Conservation (phyloP, 2,888 invertebrate species). For the Melinopterus prodromus region DNA sequence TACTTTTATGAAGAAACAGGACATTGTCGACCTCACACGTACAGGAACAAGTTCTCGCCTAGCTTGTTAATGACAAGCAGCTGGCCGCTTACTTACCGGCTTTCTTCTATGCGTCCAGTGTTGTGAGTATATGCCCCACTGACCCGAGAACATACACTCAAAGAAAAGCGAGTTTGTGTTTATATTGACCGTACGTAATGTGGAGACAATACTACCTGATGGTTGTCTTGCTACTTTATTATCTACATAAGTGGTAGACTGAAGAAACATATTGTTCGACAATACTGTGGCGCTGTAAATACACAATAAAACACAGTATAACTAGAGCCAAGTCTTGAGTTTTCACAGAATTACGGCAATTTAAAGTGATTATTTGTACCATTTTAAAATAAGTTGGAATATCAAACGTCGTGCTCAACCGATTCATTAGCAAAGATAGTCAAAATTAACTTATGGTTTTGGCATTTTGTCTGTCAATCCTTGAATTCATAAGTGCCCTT, state of each 20-base stretch:
- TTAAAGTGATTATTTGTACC: no score
- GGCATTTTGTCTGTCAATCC: no score
- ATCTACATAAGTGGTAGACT: neutral
- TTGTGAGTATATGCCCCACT: neutral
- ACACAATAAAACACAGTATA: no score
- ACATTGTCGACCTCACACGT: slow-evolving; percentile 4
- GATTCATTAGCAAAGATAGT: no score
- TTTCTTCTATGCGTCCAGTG: neutral
- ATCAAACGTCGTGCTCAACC: no score
- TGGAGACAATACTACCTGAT: neutral
- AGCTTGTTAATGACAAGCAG: neutral
- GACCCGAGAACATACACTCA: neutral
- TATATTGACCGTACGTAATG: slow-evolving; percentile 4
- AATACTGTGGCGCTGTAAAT: no score
- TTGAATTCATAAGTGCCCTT: no score
- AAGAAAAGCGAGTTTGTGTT: slow-evolving; percentile 4
- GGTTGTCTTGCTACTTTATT: neutral
- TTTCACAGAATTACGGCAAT: no score
- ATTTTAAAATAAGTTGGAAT: no score
- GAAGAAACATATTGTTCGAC: no score
- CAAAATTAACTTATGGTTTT: no score
- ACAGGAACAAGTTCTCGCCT: neutral
- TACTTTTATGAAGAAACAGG: neutral
- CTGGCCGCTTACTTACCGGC: neutral
- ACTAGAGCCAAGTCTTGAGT: no score